phyloP scores from a whole-genome alignment of 2,797 vertebrate species.

The Phylloscopus collybita region DNA sequence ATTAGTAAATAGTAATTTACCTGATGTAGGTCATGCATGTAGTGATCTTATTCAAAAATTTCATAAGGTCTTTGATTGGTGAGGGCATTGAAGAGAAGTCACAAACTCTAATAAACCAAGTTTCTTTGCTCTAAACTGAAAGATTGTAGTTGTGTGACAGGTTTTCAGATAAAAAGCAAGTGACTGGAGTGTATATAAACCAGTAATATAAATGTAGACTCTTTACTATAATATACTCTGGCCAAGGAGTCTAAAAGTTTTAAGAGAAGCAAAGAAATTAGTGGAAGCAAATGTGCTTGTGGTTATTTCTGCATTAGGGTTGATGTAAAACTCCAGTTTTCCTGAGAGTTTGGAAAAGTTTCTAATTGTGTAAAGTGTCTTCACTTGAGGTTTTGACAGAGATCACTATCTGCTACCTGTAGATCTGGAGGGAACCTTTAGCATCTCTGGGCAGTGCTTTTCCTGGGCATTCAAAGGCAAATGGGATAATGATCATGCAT shows the following conservation, averaged over 20 bases:
- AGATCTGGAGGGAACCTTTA: background rate
- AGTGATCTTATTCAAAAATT: background rate
- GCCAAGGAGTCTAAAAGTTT: background rate
- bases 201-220: background rate
- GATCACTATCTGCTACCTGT: background rate
- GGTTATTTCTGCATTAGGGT: background rate
- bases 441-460: background rate
- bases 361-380: background rate
- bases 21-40: accelerated
- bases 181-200: background rate
- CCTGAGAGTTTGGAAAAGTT: background rate
- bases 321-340: background rate
- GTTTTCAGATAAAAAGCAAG: background rate
- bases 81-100: background rate
- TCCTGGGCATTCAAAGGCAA: background rate
- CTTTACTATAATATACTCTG: background rate
- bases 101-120: background rate
- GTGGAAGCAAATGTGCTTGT: background rate
- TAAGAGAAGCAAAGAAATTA: background rate
- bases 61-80: background rate
- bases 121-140: background rate
- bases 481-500: background rate
- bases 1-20: background rate
- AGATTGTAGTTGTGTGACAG: background rate
- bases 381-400: background rate